Evolutionary conservation across 2,797 vertebrate genomes (phyloP).

Genomic region (Acrossocheilus fasciatus): DNA sequence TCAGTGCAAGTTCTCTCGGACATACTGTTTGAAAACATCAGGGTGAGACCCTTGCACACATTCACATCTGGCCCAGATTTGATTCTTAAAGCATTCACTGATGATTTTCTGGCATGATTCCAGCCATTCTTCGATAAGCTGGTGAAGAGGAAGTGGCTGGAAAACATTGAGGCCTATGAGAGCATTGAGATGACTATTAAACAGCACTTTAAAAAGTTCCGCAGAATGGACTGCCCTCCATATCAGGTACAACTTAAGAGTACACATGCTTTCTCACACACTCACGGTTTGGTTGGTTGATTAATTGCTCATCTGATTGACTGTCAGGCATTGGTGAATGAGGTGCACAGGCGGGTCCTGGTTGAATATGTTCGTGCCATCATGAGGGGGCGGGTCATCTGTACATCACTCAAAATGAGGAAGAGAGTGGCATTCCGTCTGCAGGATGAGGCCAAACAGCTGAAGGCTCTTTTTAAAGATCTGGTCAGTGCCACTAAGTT

Average conservation of each 20-base stretch:
- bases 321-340: conserved; percentile 84
- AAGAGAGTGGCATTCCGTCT: conserved; percentile 87
- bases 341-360: conserved; percentile 88
- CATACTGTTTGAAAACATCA: conserved; percentile 87
- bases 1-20: conserved; percentile 85
- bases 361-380: conserved; percentile 89
- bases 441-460: conserved; percentile 87
- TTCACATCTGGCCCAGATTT: not conserved
- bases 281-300: not conserved
- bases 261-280: not conserved
- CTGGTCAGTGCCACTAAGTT: conserved; percentile 75
- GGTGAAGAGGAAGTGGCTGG: conserved; percentile 90
- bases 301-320: conserved; percentile 15
- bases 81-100: not conserved
- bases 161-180: conserved; percentile 86
- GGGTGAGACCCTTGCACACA: conserved; percentile 76
- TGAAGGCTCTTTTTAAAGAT: conserved; percentile 89
- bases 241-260: conserved; percentile 83
- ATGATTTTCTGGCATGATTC: conserved; percentile 11
- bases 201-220: conserved; percentile 85
- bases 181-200: conserved; percentile 85
- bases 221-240: conserved; percentile 86
- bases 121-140: conserved; percentile 92
- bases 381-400: conserved; percentile 86
- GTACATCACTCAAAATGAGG: conserved; percentile 88